Evolutionary conservation across 2,888 invertebrate genomes (phyloP), one percentile per base, ranked within the genome.

Genomic region (Homarus gammarus): DNA sequence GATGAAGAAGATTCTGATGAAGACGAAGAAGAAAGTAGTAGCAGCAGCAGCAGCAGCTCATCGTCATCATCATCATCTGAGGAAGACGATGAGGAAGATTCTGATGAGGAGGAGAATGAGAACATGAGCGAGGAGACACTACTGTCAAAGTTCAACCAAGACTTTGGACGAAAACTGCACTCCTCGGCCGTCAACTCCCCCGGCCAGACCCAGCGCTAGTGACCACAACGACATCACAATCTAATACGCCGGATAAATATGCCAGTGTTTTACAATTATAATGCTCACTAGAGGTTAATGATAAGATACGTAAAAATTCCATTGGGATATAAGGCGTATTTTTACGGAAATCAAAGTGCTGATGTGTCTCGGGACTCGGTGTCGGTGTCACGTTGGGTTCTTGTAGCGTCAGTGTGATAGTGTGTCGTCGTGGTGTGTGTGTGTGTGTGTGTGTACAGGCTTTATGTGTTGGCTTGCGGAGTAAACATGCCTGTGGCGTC

Each of bases 161-260:
- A 88, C n/a, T 88, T 88, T 56, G 88, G 88, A 22, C 40, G 51
- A 3, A 49, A 56, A 40, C 75, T 88, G 0, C 88, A 88, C 33
- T 51, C 44, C 38, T 51, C 70, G 12, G 78, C 83, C 5, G 70
- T 88, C 49, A 1, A 75, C 5, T 84, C 51, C 44, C 82, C 87
- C 15, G 87, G 87, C 27, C 40, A 61, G 15, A 1, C 0, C 33
- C 36, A n/a, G 15, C 49, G 51, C 6, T 22, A 8, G 5, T 51
- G 44, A 31, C 51, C n/a, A n/a, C n/a, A 38, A 12, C 15, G 27
- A 44, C 33, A 2, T 77, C 31, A 1, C 2, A 49, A n/a, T 12
- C 27, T 18, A 38, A 6, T 51, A 3, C 27, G 1, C 5, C 64
- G 5, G 22, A 27, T n/a, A 27, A 8, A 64, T 6, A 64, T 8